Conservation (phyloP, 2,888 invertebrate species). For the Ophion obscuratus region DNA sequence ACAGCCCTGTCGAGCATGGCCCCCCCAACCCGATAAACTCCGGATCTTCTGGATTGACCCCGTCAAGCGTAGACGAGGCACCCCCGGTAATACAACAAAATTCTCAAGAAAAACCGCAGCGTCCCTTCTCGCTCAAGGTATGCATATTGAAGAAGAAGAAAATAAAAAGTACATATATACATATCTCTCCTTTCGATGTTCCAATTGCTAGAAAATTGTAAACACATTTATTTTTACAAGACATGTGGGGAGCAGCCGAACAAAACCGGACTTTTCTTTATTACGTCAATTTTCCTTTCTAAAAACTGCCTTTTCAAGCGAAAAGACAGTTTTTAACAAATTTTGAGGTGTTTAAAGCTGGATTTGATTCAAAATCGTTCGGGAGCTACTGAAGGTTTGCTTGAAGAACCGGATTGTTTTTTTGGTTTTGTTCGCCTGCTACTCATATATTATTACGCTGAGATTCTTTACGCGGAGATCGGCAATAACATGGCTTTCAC, state of each 20-base stretch:
- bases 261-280: no score
- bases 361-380: no score
- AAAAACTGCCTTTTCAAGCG: no score
- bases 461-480: constrained; percentile 50
- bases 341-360: no score
- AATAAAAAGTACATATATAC: not conserved
- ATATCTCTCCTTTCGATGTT: not conserved
- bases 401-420: not conserved
- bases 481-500: constrained; percentile 55
- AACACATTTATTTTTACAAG: constrained; percentile 6
- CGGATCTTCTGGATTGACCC: constrained; percentile 79
- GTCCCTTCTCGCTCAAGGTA: constrained; percentile 87
- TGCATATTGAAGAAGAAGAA: constrained; percentile 61
- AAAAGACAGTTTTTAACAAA: no score
- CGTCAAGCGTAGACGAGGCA: constrained; percentile 78
- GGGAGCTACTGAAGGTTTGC: no score
- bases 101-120: constrained; percentile 85
- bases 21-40: constrained; percentile 81
- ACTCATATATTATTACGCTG: constrained; percentile 37
- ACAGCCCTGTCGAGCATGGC: constrained; percentile 82
- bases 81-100: constrained; percentile 79
- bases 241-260: not conserved
- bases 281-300: no score
- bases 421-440: not conserved
- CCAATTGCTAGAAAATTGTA: constrained; percentile 21